Evolutionary conservation across 2,113 vertebrate species (phyloP), one percentile per base, ranked within the genome.

Genomic region (Melanerpes aurifrons): DNA sequence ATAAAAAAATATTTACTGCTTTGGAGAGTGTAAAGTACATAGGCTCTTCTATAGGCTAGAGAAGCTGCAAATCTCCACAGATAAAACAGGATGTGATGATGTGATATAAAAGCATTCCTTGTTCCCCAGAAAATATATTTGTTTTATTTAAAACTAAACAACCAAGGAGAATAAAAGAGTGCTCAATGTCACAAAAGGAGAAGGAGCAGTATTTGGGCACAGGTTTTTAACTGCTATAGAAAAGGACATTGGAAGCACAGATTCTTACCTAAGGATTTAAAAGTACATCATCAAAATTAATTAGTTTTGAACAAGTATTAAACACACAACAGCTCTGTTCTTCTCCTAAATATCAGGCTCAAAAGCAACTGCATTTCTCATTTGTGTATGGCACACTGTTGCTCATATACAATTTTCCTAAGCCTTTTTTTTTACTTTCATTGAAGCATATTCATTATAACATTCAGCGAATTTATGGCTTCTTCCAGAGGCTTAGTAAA

Each of bases 401-500:
- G 94, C 15, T 76, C 72, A 88, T 89, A 86, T 75, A 84, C 31
- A 9, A 88, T 95, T 96, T 96, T 80, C 90, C 90, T 73, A 63
- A 95, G 87, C 63, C 47, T 72, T 85, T 91, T 88, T 88, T 88
- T 75, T 82, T 31, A 69, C 62, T 88, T 94, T 92, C 84, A 79
- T 95, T 50, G 71, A 73, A 93, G 74, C 85, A 69, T 90, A 90
- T 82, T 86, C 94, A 89, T 94, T 89, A 90, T 87, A 91, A 96
- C 80, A 57, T 86, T 86, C 87, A 91, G 67, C 20, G 5, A 96
- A 93, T 78, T 93, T 93, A 96, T 94, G 76, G 89, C 84, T 95
- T 91, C 94, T 96, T 96, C 94, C 96, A 93, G 95, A 94, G 92
- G 90, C 93, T 96, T 96, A 73, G 82, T 88, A 92, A 86, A 96